Percentiles rank a stretch among this genome's conserved stretches.
Evolutionary conservation across 2,888 invertebrate genomes (phyloP).

Genomic region (Oscheius myriophilus): DNA sequence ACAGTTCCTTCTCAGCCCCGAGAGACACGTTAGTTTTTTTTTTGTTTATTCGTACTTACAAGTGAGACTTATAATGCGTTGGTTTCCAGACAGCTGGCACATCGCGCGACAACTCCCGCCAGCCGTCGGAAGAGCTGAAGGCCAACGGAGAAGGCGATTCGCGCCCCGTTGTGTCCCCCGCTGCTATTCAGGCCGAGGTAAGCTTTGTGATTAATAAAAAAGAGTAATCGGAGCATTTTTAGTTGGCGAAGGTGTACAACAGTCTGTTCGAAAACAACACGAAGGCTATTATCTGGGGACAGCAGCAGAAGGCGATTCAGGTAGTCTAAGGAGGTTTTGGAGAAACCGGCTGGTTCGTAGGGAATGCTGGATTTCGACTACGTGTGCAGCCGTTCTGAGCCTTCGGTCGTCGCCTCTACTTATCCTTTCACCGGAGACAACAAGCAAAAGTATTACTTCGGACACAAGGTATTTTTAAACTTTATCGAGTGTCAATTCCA

Average conservation of each 20-base stretch:
- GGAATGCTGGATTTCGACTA: constrained; percentile 96
- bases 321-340: constrained; percentile 23
- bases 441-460: constrained; percentile 99
- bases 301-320: constrained; percentile 91
- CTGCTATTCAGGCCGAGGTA: constrained; percentile 22
- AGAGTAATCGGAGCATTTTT: too few relatives aligned
- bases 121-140: constrained; percentile 27
- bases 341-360: constrained; percentile 73
- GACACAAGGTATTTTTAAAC: constrained; percentile 81
- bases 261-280: constrained; percentile 67
- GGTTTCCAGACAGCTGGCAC: constrained; percentile 49
- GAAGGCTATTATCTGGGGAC: constrained; percentile 93
- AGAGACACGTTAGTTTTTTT: constrained; percentile 53
- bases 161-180: constrained; percentile 5
- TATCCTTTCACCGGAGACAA: constrained; percentile 96
- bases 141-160: background rate
- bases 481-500: background rate
- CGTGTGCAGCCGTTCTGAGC: constrained; percentile 86
- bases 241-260: constrained; percentile 28
- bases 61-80: background rate
- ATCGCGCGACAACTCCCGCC: constrained; percentile 22
- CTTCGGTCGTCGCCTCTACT: constrained; percentile 89
- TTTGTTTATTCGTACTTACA: background rate
- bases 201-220: too few relatives aligned
- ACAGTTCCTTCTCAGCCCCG: constrained; percentile 81